Evolutionary conservation across 2,888 invertebrate species (phyloP).

Genomic region (Cosmorhoe ocellata): DNA sequence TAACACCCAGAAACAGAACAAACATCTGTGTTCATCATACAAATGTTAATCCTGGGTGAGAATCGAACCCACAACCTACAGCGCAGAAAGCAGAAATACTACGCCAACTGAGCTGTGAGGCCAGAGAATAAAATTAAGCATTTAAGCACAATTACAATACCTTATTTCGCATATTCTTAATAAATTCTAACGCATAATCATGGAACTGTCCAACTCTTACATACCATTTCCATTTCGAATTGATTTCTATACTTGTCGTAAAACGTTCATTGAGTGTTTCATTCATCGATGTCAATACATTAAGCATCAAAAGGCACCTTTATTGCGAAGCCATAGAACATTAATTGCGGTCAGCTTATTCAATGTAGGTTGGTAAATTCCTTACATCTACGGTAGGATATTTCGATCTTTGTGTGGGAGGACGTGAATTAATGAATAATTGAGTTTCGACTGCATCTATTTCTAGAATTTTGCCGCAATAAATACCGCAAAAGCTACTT

Average conservation of each 20-base stretch:
- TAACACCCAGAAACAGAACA: background rate
- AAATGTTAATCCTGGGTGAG: no score
- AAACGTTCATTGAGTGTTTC: slow-evolving; percentile 21
- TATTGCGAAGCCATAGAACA: slow-evolving; percentile 11
- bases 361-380: slow-evolving; percentile 8
- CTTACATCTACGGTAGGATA: slow-evolving; percentile 18
- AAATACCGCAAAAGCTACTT: no score
- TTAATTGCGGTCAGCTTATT: slow-evolving; percentile 15
- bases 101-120: no score
- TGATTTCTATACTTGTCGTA: background rate
- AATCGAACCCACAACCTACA: no score
- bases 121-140: no score
- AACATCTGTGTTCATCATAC: no score
- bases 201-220: background rate
- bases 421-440: slow-evolving; percentile 23
- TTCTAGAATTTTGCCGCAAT: slow-evolving; percentile 4
- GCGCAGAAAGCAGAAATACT: no score
- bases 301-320: slow-evolving; percentile 10
- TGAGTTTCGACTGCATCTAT: slow-evolving; percentile 16
- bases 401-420: slow-evolving; percentile 23
- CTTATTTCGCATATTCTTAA: no score
- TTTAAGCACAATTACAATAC: no score
- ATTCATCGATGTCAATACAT: slow-evolving; percentile 18
- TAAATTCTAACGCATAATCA: no score
- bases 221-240: slow-evolving; percentile 7